Evolutionary conservation across 1,140 invertebrate genomes (phyloP), one percentile per base, ranked within the genome.

Genomic region (Trachymyrmex septentrionalis): DNA sequence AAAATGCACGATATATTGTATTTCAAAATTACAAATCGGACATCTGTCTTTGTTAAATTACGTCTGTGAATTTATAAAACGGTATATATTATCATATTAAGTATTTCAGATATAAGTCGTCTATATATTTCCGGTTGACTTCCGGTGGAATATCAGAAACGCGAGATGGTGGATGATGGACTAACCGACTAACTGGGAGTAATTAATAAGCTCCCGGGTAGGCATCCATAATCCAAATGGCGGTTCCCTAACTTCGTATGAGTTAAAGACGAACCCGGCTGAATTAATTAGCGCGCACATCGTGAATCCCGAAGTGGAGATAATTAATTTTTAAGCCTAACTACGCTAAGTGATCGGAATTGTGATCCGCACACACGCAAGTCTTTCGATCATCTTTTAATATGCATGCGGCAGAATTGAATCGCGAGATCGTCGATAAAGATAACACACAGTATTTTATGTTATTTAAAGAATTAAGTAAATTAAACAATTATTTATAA

Each of bases 291-390:
- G 63, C 38, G 84, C 78, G 61, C 61, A 88, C 84, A 72, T 88
- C 78, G 77, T 81, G 86, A 90, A 87, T 88, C 30, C 81, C 81
- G 69, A 85, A 67, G 75, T 21, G 63, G 76, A 86, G 87, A 90
- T 91, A 92, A 93, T 93, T 93, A 93, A 92, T 93, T 92, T 92
- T 89, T 90, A 89, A 90, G 88, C 91, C 85, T 87, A 88, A 88
- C 81, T 80, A 90, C 88, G 88, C 87, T 93, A 93, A 93, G 92
- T 89, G 88, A 91, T 91, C 89, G 75, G 19, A 69, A 67, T 57
- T 55, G 78, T 75, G 73, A 38, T 24, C 30, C 48, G 44, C 75
- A 10, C 67, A 24, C 34, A 48, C 30, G 12, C 50, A 21, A 72
- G 34, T 38, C 34, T 84, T 59, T 72, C 53, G 27, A 64, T 63